Evolutionary conservation across 2,797 vertebrate genomes (phyloP).

Genomic region (Phoebastria nigripes): DNA sequence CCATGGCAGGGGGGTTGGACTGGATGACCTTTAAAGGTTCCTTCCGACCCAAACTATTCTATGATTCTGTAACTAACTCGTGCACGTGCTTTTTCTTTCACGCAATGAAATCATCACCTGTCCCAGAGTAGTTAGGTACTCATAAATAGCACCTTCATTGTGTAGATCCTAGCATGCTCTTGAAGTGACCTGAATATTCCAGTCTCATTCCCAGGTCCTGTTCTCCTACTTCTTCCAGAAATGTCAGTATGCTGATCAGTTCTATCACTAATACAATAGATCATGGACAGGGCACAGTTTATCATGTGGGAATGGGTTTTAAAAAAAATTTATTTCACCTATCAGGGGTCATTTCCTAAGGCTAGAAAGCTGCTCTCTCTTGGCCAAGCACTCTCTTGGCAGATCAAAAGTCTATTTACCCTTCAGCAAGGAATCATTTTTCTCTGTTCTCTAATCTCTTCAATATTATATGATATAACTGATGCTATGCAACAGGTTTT

Average conservation of each 20-base stretch:
- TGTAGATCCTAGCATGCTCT: background rate
- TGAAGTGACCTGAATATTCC: background rate
- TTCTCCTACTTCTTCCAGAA: background rate
- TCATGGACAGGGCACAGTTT: background rate
- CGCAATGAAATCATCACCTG: background rate
- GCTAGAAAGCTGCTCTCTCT: background rate
- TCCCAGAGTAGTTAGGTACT: background rate
- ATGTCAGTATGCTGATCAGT: background rate
- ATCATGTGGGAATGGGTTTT: background rate
- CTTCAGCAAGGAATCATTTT: slow-evolving; percentile 39
- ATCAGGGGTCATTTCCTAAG: slow-evolving; percentile 31
- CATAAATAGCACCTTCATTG: background rate
- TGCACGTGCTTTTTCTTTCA: background rate
- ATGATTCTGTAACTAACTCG: background rate
- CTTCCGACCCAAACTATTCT: too few species aligned
- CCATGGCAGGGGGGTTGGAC: too few species aligned
- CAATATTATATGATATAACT: slow-evolving; percentile 27
- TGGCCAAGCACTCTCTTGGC: background rate
- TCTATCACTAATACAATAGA: background rate
- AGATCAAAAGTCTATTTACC: slow-evolving; percentile 41
- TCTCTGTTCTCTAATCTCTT: slow-evolving; percentile 22
- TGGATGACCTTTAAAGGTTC: too few species aligned
- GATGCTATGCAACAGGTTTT: background rate
- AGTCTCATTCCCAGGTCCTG: background rate
- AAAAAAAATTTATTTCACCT: slow-evolving; percentile 2